Evolutionary conservation across 1,140 invertebrate species (phyloP).

Genomic region (Calliopsis andreniformis): DNA sequence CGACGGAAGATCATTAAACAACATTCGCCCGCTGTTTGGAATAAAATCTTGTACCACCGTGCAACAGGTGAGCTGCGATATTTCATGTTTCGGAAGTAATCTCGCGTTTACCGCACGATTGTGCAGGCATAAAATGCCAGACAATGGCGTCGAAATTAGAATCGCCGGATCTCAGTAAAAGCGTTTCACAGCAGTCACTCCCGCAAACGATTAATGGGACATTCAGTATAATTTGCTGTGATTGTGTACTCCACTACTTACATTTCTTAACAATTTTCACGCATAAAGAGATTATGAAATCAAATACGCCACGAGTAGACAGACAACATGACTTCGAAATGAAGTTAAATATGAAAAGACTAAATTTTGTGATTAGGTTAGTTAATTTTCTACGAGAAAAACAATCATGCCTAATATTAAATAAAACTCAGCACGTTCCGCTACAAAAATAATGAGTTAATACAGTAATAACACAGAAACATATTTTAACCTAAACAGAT

Average conservation of each 20-base stretch:
- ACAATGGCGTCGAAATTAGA: constrained; percentile 46
- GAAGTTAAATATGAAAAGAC: too few species aligned
- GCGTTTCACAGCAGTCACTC: neutral
- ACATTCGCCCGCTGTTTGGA: constrained; percentile 18
- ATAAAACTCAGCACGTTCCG: too few species aligned
- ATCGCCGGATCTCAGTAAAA: constrained; percentile 1
- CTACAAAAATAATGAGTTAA: too few species aligned
- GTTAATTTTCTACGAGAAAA: too few species aligned
- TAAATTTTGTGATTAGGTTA: too few species aligned
- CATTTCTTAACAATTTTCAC: neutral
- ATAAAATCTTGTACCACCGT: constrained; percentile 37
- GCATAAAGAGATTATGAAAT: neutral
- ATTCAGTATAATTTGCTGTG: neutral
- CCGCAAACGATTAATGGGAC: constrained; percentile 22
- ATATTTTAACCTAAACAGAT: too few species aligned
- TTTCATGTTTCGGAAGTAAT: constrained; percentile 50
- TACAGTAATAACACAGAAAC: too few species aligned
- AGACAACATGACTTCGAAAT: too few species aligned
- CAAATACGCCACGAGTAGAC: too few species aligned
- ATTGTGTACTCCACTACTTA: neutral
- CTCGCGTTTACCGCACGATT: constrained; percentile 43
- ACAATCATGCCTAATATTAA: too few species aligned
- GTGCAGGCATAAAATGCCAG: constrained; percentile 29
- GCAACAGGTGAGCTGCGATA: constrained; percentile 53
- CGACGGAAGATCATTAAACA: constrained; percentile 25